These are phyloP conservation scores for Nomada lathburiana DNA, from an alignment of 2,888 invertebrate species.

Conservation along the genomic window DNA sequence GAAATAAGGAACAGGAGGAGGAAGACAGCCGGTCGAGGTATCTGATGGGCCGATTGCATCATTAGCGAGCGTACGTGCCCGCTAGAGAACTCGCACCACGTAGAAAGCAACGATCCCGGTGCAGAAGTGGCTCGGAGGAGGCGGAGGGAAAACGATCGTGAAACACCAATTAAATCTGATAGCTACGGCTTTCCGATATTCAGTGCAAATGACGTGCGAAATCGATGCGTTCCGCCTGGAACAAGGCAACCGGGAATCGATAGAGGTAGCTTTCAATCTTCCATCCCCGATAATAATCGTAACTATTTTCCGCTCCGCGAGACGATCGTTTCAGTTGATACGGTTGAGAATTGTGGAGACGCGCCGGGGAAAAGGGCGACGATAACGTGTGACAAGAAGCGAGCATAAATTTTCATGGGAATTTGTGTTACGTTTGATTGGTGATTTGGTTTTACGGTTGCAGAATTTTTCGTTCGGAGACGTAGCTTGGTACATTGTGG, in stretches of 20 bases:
- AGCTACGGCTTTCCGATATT: slow-evolving; percentile 65
- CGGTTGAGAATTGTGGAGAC: slow-evolving; percentile 30
- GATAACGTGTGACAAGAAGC: slow-evolving; percentile 18
- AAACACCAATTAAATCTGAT: slow-evolving; percentile 67
- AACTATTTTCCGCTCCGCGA: slow-evolving; percentile 34
- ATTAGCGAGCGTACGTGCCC: slow-evolving; percentile 77
- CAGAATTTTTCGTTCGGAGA: too few relatives aligned
- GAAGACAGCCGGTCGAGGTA: slow-evolving; percentile 67
- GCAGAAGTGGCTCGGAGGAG: slow-evolving; percentile 14
- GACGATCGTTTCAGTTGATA: slow-evolving; percentile 44
- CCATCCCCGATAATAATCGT: slow-evolving; percentile 49
- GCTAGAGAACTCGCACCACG: slow-evolving; percentile 52
- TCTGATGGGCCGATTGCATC: slow-evolving; percentile 80
- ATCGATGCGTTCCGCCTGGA: slow-evolving; percentile 29
- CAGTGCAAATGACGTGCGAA: slow-evolving; percentile 54
- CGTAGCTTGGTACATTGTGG: too few relatives aligned
- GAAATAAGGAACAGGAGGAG: slow-evolving; percentile 65
- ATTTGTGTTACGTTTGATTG: background rate
- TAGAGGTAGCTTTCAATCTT: slow-evolving; percentile 57
- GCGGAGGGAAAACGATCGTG: slow-evolving; percentile 41
- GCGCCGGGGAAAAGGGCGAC: background rate
- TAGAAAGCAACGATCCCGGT: slow-evolving; percentile 30
- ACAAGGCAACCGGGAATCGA: slow-evolving; percentile 32
- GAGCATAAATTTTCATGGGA: background rate
- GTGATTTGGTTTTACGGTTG: background rate